These are phyloP conservation scores for Phalloptychus januarius DNA, from an alignment of 2,797 vertebrate genomes.

Conservation along the genomic window DNA sequence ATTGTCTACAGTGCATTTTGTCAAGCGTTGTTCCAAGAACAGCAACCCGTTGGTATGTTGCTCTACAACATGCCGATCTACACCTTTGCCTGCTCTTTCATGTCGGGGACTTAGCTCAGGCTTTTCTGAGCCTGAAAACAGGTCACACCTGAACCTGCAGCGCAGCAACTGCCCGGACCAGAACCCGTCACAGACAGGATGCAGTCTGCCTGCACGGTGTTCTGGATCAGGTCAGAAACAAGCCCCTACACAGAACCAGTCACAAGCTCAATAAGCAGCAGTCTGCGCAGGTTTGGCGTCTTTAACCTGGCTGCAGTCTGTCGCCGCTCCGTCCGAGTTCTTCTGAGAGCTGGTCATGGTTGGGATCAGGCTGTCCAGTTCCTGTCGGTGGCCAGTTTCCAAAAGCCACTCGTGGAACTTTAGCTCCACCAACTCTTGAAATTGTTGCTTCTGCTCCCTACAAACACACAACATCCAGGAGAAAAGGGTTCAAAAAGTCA, in stretches of 20 bases:
- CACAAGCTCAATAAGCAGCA: conserved; percentile 43
- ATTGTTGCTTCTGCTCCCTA: conserved; percentile 89
- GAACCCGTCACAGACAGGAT: not conserved
- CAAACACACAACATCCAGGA: conserved; percentile 10
- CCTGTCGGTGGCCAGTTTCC: conserved; percentile 86
- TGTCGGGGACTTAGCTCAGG: conserved; percentile 6
- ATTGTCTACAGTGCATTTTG: not conserved
- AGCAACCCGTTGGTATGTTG: conserved; percentile 9
- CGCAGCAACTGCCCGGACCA: not conserved
- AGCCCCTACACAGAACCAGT: not conserved
- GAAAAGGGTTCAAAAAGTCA: not conserved
- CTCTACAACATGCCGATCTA: conserved; percentile 30
- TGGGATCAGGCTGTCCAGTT: conserved; percentile 91
- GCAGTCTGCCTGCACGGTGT: not conserved
- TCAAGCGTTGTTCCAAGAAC: not conserved
- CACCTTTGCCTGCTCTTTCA: conserved; percentile 2
- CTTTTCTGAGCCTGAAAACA: conserved; percentile 17
- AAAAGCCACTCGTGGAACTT: conserved; percentile 94
- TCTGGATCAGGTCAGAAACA: not conserved
- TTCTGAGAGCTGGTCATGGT: conserved; percentile 31
- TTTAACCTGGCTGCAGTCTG: conserved; percentile 35
- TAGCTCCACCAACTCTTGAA: conserved; percentile 89
- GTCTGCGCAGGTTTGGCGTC: conserved; percentile 31
- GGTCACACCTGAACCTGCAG: not conserved
- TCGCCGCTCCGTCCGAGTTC: conserved; percentile 53